A percentile compares a stretch with the other conserved stretches of the same genome.
phyloP scores from a whole-genome alignment of 2,888 invertebrate genomes.

The Nemotelus pantherinus region DNA sequence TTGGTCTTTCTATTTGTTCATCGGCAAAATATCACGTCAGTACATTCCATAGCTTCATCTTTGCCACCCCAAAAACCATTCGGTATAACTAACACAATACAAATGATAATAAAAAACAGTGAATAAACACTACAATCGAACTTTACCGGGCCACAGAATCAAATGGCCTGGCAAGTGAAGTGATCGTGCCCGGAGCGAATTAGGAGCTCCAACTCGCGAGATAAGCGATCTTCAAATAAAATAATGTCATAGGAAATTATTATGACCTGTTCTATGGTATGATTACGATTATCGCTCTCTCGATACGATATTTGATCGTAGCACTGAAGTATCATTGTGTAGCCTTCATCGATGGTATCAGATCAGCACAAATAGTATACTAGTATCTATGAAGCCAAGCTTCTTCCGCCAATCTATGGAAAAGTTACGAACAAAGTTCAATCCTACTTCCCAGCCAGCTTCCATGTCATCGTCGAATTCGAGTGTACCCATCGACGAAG shows the following conservation, averaged over 20 bases:
- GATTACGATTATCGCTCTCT: conserved; percentile 26
- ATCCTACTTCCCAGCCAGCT: neutral
- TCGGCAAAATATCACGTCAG: conserved; percentile 45
- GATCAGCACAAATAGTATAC: too few relatives aligned
- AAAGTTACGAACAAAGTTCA: too few relatives aligned
- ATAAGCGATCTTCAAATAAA: conserved; percentile 47
- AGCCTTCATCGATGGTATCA: too few relatives aligned
- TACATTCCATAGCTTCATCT: conserved; percentile 49
- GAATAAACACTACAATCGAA: conserved; percentile 3
- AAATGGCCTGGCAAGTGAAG: conserved; percentile 23
- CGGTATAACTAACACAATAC: neutral
- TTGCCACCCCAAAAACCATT: conserved; percentile 46
- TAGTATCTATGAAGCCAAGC: too few relatives aligned
- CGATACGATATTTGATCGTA: conserved; percentile 17
- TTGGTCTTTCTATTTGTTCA: conserved; percentile 50
- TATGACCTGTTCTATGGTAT: conserved; percentile 37
- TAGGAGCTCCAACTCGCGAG: conserved; percentile 39
- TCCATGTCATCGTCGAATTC: conserved; percentile 3
- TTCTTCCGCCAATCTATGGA: too few relatives aligned
- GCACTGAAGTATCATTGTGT: neutral
- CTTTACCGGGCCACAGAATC: conserved; percentile 13
- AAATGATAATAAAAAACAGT: conserved; percentile 2
- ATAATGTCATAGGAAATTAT: conserved; percentile 44
- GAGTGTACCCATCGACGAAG: neutral
- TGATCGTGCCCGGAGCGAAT: conserved; percentile 50